Base-by-base conservation (phyloP, 2,888 invertebrate genomes). In the Patella depressa region DNA sequence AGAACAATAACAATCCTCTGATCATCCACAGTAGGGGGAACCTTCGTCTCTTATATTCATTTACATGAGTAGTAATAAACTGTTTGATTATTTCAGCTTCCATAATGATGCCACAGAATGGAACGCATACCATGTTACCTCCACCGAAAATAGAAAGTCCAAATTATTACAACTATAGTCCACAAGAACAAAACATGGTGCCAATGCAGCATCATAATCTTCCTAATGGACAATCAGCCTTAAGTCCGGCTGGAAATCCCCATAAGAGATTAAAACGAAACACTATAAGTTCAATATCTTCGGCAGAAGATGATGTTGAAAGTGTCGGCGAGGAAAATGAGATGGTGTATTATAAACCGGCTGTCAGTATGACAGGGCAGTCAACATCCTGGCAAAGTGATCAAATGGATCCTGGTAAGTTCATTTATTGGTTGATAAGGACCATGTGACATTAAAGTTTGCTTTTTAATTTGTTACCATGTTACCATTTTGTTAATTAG, bases 31-130 rank as follows among this genome's bases (percentile, higher is more conserved):
- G 45, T 7, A 45, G 45, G 45, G 45, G 9, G 9, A 45, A 45
- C 9, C 7, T 45, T 45, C 45, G 1, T 9, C 45, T 45, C 45
- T 7, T 45, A 45, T 45, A 45, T 45, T 45, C 5, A 45, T 45
- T 45, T 45, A 45, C 45, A 45, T 7, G 45, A 45, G 45, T 45
- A 45, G 45, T 7, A 45, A 45, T 45, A 45, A 45, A 45, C 45
- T 45, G n/a, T 45, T 72, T 45, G 9, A 29, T 19, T 53, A 19
- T 34, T 74, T 71, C 74, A 82, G 98, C 97, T 86, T 98, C 98
- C 90, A 98, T 98, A 91, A 95, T 98, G 92, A 97, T 90, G 87
- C 97, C 97, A 93, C 94, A 96, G 84, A 95, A 93, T 87, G 93
- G 93, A 78, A 87, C 86, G 76, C 89, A 89, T 77, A 83, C 85